Conservation (phyloP, 2,113 vertebrate genomes). For the Andinoacara biseriatus region DNA sequence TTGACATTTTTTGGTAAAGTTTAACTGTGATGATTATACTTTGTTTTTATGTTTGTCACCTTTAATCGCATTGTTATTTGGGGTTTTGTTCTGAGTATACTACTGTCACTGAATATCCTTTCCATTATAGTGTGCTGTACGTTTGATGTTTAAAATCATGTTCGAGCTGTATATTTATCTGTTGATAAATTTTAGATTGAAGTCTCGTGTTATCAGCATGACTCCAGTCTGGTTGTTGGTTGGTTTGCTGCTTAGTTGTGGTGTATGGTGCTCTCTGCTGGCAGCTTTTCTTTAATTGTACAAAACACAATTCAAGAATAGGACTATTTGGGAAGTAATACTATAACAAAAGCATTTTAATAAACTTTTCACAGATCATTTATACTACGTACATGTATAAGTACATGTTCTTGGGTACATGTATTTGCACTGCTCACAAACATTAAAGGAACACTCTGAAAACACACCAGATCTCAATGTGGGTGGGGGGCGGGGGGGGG, state of each 20-base stretch:
- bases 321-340: not conserved
- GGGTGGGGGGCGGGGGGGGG: too few species aligned
- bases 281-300: not conserved
- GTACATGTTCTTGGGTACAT: not conserved
- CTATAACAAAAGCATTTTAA: not conserved
- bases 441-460: too few species aligned
- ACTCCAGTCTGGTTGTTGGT: not conserved
- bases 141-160: slow-evolving; percentile 78
- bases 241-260: not conserved
- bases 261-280: slow-evolving; percentile 70
- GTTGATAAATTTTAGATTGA: slow-evolving; percentile 79
- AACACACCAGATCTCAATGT: too few species aligned
- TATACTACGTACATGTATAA: not conserved
- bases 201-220: slow-evolving; percentile 31
- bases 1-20: slow-evolving; percentile 71
- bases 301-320: not conserved
- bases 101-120: slow-evolving; percentile 84
- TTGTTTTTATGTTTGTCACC: slow-evolving; percentile 63
- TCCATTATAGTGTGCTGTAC: slow-evolving; percentile 79
- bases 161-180: slow-evolving; percentile 83
- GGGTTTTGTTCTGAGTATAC: slow-evolving; percentile 77
- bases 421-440: too few species aligned
- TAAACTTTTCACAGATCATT: not conserved
- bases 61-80: slow-evolving; percentile 70
- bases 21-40: slow-evolving; percentile 76